Percentiles rank a stretch among this genome's conserved stretches.
phyloP scores from a whole-genome alignment of 2,888 invertebrate species.

The Chrysolina oricalcia region DNA sequence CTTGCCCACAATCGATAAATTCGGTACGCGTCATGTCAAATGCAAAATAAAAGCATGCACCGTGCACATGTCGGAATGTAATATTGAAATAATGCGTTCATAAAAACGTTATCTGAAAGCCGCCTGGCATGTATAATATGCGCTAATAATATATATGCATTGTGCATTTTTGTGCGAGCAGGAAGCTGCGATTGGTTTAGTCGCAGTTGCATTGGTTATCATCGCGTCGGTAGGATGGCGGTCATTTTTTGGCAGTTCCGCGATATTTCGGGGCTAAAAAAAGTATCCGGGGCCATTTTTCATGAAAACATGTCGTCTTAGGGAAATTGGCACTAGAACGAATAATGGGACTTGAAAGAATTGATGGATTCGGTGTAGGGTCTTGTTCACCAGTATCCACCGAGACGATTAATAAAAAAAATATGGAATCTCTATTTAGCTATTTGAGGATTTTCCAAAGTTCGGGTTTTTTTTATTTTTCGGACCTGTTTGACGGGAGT shows the following conservation, averaged over 20 bases:
- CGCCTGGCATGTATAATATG: constrained; percentile 2
- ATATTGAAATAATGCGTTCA: constrained; percentile 26
- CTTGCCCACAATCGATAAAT: constrained; percentile 23
- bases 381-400: too few relatives aligned
- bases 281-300: too few relatives aligned
- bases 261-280: too few relatives aligned
- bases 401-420: too few relatives aligned
- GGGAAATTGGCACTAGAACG: too few relatives aligned
- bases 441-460: too few relatives aligned
- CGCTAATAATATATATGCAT: not conserved
- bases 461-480: too few relatives aligned
- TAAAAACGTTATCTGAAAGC: constrained; percentile 28
- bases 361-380: too few relatives aligned
- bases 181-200: not conserved
- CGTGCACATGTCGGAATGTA: constrained; percentile 21
- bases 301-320: too few relatives aligned
- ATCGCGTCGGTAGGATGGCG: not conserved
- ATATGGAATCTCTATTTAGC: too few relatives aligned
- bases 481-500: too few relatives aligned
- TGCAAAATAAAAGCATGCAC: constrained; percentile 12
- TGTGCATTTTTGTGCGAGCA: not conserved
- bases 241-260: not conserved
- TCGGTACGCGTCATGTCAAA: constrained; percentile 16
- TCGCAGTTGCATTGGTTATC: not conserved
- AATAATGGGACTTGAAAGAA: too few relatives aligned